Evolutionary conservation across 2,113 vertebrate genomes (phyloP), one percentile per base, ranked within the genome.

Genomic region (Puntigrus tetrazona): DNA sequence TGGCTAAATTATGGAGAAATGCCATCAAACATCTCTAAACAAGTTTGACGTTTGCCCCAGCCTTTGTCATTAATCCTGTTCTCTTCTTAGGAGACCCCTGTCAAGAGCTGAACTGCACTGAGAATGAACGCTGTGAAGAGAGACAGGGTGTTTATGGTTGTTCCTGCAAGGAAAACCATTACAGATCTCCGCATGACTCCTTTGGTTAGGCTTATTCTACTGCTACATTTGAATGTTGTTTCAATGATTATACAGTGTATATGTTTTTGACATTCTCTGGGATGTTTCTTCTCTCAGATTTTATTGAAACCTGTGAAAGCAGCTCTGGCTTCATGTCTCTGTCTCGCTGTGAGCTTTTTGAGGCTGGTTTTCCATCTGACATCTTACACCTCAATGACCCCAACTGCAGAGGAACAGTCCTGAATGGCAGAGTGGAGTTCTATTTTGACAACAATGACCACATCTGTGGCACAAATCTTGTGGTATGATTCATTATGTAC

Each of bases 261-360:
- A 2, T 27, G 5, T 47, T 27, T 41, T 14, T 70, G 27, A 74
- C 13, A 29, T 29, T 47, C 14, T 74, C 5, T 74, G 29, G 16
- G 11, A 22, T 63, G 0, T 63, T 14, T 22, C 76, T 13, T 22
- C 34, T 86, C 1, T 78, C 84, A 94, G 93, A 93, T 47, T 89
- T 90, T 4, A 2, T n/a, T n/a, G 83, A 91, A 63, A 73, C 70
- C 1, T 94, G 93, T 59, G 18, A 14, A 7, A 88, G 87, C 29
- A 89, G 89, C 70, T 70, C 88, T 27, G 92, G 91, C 45, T 82
- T 22, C 10, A 89, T 94, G 25, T 92, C 93, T 1, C 9, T 94
- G 63, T 93, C 93, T 36, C 91, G 92, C n/a, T 94, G 93, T 52
- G 89, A 91, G 81, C 85, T 94, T 47, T 93, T 94, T 87, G 90